phyloP scores from a whole-genome alignment of 2,113 vertebrate species.

The Zosterops japonicus region DNA sequence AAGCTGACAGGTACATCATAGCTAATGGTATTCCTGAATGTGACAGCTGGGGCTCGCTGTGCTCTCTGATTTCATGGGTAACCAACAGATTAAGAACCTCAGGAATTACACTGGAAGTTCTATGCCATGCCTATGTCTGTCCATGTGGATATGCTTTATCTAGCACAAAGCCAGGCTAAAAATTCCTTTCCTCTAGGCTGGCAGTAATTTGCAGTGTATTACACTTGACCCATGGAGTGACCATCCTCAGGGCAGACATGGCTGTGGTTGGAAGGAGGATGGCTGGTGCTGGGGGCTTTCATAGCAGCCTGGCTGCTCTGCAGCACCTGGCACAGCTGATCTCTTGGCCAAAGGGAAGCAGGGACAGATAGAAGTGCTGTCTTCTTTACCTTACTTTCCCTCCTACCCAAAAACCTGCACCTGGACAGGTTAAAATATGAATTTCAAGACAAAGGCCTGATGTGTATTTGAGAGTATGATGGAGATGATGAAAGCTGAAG shows the following conservation, averaged over 20 bases:
- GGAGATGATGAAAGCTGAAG: not conserved
- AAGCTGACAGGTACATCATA: conserved; percentile 71
- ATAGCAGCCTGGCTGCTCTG: not conserved
- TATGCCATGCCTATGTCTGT: not conserved
- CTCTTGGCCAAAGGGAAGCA: not conserved
- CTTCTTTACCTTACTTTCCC: not conserved
- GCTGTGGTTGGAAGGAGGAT: not conserved
- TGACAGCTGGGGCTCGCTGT: not conserved
- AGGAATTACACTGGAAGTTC: not conserved
- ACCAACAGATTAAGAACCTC: not conserved
- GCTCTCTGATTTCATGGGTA: not conserved
- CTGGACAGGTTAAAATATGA: not conserved
- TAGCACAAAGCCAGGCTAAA: not conserved
- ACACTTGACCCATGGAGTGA: not conserved
- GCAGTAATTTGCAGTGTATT: not conserved
- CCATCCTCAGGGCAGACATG: rapidly evolving
- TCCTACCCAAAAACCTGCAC: not conserved
- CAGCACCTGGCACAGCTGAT: not conserved
- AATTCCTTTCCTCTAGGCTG: not conserved
- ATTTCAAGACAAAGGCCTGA: not conserved
- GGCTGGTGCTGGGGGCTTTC: not conserved
- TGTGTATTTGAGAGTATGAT: not conserved
- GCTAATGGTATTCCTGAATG: not conserved
- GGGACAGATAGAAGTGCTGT: not conserved
- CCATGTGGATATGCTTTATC: not conserved